These are phyloP conservation scores for Ivindomyrus marchei DNA, from an alignment of 2,113 vertebrate genomes.

Conservation along the genomic window DNA sequence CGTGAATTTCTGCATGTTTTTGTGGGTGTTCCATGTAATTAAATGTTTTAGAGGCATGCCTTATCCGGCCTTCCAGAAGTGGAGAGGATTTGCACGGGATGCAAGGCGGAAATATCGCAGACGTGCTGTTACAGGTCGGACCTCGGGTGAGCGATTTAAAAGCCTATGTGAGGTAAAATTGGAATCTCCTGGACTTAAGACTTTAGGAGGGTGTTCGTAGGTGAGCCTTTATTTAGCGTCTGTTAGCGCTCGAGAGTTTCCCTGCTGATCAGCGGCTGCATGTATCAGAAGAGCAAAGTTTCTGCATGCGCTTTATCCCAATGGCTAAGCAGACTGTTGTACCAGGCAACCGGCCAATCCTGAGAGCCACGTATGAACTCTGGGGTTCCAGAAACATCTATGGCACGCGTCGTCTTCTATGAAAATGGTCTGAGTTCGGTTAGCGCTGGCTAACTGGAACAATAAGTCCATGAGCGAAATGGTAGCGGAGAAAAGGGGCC, in stretches of 20 bases:
- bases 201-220: background rate
- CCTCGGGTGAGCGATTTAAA: background rate
- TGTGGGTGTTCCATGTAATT: background rate
- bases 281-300: background rate
- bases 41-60: background rate
- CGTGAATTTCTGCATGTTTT: background rate
- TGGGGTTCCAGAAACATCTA: background rate
- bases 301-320: background rate
- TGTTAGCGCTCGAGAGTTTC: background rate
- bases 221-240: background rate
- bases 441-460: background rate
- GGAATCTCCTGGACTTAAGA: background rate
- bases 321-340: background rate
- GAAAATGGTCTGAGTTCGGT: background rate
- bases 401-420: background rate
- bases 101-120: background rate
- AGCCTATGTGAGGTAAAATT: background rate
- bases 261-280: background rate
- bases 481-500: background rate
- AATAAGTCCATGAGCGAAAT: background rate
- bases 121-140: conserved; percentile 15
- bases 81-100: background rate
- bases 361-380: background rate
- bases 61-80: background rate
- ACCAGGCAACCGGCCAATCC: background rate